Base-by-base conservation (phyloP, 2,797 vertebrate genomes). In the Argya squamiceps region DNA sequence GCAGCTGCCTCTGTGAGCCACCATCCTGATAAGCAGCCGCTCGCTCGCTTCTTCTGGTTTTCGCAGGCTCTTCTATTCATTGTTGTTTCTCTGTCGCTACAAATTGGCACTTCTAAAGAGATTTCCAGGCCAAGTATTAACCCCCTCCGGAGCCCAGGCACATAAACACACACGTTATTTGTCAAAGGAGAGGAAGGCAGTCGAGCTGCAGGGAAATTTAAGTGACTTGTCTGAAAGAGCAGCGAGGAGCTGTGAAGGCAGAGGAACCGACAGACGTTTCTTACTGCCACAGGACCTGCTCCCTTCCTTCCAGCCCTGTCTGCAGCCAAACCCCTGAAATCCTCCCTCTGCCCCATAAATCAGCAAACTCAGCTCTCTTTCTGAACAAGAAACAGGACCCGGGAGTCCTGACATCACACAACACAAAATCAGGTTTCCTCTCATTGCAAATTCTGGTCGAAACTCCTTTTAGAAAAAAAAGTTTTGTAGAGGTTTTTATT, bases 101-200 rank as follows among this genome's bases (percentile, higher is more conserved):
- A 95, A 95, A 96, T 94, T 96, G 93, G 93, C 96, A 96, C 93
- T 97, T 95, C 92, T 91, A 47, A 94, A 94, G 96, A 94, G 96
- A 95, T 91, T 96, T 97, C 92, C 93, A 96, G 93, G 94, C 93
- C 94, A 93, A 95, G 91, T 60, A 96, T 94, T 96, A 96, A 96
- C 86, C 94, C 93, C 94, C 92, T 91, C 92, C 36, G 49, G 96
- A 97, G 95, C 95, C 58, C 95, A 95, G 92, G 73, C 95, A 77
- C 96, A 88, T 56, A 94, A 94, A 97, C 91, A 93, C 91, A 70
- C 78, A 29, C 78, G 52, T 79, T 93, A 88, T 93, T 96, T 97
- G 95, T 97, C 96, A 97, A 76, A 87, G 23, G 44, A 87, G 84
- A 87, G 86, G 78, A 70, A 94, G 59, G 82, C 94, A 82, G 91